Percentiles rank a stretch among this genome's conserved stretches.
phyloP scores from a whole-genome alignment of 92 coral and sea anemone species.

The Paragorgia papillata region DNA sequence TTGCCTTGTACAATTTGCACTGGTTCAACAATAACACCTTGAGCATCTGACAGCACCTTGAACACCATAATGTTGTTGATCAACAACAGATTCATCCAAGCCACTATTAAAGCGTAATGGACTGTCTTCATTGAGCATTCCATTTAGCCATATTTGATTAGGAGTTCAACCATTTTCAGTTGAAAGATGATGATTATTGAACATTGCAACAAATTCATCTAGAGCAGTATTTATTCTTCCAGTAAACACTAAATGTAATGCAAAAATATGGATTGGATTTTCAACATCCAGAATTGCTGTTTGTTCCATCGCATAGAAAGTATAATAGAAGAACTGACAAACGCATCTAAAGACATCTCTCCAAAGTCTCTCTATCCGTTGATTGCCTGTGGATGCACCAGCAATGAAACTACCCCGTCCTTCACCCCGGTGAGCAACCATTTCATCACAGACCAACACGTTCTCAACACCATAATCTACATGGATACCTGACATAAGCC shows the following conservation, averaged over 20 bases:
- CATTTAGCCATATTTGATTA: constrained; percentile 49
- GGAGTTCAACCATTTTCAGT: constrained; percentile 34
- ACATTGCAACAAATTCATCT: constrained; percentile 39
- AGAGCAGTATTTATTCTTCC: constrained; percentile 41
- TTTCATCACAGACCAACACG: too few relatives aligned
- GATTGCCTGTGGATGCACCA: constrained; percentile 31
- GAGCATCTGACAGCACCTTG: constrained; percentile 37
- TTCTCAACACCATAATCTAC: constrained; percentile 41
- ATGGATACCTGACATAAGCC: constrained; percentile 19
- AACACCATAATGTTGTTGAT: constrained; percentile 24
- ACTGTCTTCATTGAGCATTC: constrained; percentile 38
- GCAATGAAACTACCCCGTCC: constrained; percentile 42
- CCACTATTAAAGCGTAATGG: constrained; percentile 29
- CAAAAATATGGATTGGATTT: constrained; percentile 37
- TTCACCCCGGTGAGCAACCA: constrained; percentile 25
- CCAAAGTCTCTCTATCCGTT: constrained; percentile 44
- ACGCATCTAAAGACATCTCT: constrained; percentile 48
- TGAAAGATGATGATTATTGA: too few relatives aligned
- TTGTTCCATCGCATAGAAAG: constrained; percentile 35
- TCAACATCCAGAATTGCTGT: constrained; percentile 37
- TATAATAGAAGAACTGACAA: constrained; percentile 33
- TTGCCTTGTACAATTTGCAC: constrained; percentile 12
- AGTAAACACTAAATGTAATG: constrained; percentile 36
- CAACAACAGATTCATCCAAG: constrained; percentile 18
- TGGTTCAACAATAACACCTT: constrained; percentile 44